These are phyloP conservation scores for Glaucopsyche alexis DNA, from an alignment of 2,888 invertebrate genomes.

Conservation along the genomic window DNA sequence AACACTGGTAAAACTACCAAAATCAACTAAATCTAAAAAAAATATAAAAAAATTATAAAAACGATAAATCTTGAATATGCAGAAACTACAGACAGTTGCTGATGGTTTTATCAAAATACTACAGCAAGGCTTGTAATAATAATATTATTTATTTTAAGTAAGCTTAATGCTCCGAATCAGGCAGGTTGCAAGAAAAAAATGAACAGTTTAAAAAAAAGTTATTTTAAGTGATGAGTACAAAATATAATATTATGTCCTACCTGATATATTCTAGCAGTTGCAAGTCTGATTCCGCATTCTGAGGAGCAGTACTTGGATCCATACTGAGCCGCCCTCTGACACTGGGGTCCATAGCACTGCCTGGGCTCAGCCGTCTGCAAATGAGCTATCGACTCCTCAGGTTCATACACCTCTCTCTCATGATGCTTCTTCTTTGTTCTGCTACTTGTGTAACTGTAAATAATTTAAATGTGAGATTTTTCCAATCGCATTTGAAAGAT, in stretches of 20 bases:
- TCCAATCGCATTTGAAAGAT: not conserved
- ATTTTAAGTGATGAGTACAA: too few species aligned
- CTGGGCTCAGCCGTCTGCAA: slow-evolving; percentile 81
- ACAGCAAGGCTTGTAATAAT: too few species aligned
- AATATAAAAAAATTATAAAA: too few species aligned
- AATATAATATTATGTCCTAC: slow-evolving; percentile 53
- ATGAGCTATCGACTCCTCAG: slow-evolving; percentile 69
- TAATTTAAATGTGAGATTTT: not conserved
- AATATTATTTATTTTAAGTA: too few species aligned
- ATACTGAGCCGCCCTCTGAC: slow-evolving; percentile 86
- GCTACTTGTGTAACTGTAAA: slow-evolving; percentile 50
- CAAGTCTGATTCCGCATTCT: slow-evolving; percentile 93
- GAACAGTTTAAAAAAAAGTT: too few species aligned
- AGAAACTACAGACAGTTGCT: too few species aligned
- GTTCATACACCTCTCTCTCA: slow-evolving; percentile 65
- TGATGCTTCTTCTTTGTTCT: slow-evolving; percentile 70
- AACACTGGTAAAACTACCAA: too few species aligned
- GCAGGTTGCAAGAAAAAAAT: too few species aligned
- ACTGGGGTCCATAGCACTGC: slow-evolving; percentile 96
- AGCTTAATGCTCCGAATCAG: too few species aligned
- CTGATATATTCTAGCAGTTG: slow-evolving; percentile 91
- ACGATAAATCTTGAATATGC: too few species aligned
- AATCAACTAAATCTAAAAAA: too few species aligned
- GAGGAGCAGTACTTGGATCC: slow-evolving; percentile 97
- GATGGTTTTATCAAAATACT: too few species aligned